Conservation (phyloP, 2,888 invertebrate genomes). For the Athalia rosae region DNA sequence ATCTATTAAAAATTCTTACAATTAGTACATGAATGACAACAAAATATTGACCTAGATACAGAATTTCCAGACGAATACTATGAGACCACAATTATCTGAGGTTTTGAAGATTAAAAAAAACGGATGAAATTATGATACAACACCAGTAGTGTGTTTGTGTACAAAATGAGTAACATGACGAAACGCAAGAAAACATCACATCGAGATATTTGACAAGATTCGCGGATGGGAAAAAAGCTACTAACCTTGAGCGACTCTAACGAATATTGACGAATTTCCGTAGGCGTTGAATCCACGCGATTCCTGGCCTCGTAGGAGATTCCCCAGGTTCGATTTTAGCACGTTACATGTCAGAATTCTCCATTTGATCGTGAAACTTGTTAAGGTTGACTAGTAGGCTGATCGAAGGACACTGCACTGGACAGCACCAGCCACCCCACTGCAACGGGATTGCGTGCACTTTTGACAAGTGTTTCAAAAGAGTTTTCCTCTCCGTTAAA, state of each 20-base stretch:
- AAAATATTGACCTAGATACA: no score
- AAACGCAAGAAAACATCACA: background rate
- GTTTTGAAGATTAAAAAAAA: no score
- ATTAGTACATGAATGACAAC: no score
- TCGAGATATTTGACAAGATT: background rate
- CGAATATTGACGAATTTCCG: slow-evolving; percentile 17
- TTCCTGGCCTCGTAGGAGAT: slow-evolving; percentile 29
- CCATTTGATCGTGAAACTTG: slow-evolving; percentile 33
- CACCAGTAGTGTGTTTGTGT: no score
- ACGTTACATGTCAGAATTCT: slow-evolving; percentile 41
- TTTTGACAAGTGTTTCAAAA: slow-evolving; percentile 32
- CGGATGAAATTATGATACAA: no score
- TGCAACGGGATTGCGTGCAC: slow-evolving; percentile 51
- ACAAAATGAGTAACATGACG: background rate
- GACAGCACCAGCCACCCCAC: slow-evolving; percentile 50
- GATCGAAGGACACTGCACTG: slow-evolving; percentile 31
- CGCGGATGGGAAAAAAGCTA: background rate
- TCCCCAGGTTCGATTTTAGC: slow-evolving; percentile 1
- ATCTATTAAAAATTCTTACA: no score
- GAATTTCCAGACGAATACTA: no score
- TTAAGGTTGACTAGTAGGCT: slow-evolving; percentile 19
- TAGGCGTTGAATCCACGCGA: background rate
- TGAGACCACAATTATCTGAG: no score
- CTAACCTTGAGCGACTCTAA: slow-evolving; percentile 34
- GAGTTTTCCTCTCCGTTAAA: background rate